Conservation (phyloP, 2,113 vertebrate species). For the Taxidea taxus region DNA sequence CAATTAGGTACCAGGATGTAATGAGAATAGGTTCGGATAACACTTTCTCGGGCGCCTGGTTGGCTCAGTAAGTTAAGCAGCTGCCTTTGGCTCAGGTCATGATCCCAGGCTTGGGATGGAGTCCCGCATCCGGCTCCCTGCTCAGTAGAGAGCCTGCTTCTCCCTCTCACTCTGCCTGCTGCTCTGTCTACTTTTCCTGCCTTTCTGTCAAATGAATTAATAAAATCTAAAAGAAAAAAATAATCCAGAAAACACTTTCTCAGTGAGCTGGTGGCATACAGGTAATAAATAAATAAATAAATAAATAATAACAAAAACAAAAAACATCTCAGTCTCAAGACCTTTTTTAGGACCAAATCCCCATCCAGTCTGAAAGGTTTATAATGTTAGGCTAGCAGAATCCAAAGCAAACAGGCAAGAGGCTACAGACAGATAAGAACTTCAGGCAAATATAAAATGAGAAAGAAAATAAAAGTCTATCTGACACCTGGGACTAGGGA, state of each 20-base stretch:
- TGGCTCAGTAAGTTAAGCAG: rapidly evolving
- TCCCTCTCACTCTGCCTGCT: no score
- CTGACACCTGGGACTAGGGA: constrained; percentile 21
- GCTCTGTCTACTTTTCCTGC: no score
- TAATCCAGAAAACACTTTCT: background rate
- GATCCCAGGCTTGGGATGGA: no score
- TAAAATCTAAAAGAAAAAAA: no score
- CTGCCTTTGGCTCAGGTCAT: no score
- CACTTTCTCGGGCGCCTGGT: background rate
- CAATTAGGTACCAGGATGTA: background rate
- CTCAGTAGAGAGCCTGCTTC: no score
- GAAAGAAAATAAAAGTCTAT: constrained; percentile 41
- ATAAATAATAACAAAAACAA: background rate
- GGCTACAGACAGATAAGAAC: background rate
- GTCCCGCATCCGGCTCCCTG: no score
- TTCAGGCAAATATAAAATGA: constrained; percentile 27
- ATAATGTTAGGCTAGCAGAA: background rate
- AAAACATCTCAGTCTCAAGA: background rate
- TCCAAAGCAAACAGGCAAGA: constrained; percentile 34
- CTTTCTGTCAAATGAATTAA: no score
- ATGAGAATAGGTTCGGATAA: background rate
- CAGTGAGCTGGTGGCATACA: background rate
- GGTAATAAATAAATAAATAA: background rate
- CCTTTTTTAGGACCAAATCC: background rate
- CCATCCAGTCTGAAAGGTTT: background rate